Conservation (phyloP, 64 coral and sea anemone genomes). For the Montipora foliosa region DNA sequence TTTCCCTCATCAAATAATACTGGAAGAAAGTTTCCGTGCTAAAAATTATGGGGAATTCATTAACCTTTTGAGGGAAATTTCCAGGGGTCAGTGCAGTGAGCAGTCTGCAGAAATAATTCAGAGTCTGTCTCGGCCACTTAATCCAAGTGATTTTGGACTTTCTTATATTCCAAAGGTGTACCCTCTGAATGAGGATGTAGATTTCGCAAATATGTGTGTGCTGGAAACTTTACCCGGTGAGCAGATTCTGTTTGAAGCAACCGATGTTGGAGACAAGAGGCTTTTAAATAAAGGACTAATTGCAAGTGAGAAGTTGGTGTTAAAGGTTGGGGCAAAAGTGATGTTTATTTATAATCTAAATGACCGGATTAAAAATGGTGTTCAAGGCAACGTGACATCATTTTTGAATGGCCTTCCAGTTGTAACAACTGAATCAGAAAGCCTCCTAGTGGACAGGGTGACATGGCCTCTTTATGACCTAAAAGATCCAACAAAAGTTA, state of each 20-base stretch:
- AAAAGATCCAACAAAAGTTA: neutral
- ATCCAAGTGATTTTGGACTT: slow-evolving; percentile 6
- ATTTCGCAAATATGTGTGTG: neutral
- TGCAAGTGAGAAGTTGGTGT: slow-evolving; percentile 1
- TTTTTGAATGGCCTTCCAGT: slow-evolving; percentile 30
- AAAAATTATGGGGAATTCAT: slow-evolving; percentile 16
- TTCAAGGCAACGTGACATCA: slow-evolving; percentile 27
- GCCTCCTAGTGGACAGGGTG: slow-evolving; percentile 1
- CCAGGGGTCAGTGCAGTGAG: neutral
- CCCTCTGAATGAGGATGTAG: slow-evolving; percentile 36
- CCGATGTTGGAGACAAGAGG: slow-evolving; percentile 13
- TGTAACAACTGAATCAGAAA: neutral
- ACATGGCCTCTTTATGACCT: slow-evolving; percentile 43
- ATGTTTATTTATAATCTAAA: slow-evolving; percentile 42
- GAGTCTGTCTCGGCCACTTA: neutral
- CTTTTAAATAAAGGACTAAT: slow-evolving; percentile 6
- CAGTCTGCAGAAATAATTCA: neutral
- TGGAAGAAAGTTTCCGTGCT: slow-evolving; percentile 13
- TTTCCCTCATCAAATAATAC: slow-evolving; percentile 31
- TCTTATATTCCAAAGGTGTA: neutral
- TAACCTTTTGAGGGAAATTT: neutral
- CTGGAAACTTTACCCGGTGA: neutral
- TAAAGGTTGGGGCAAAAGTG: slow-evolving; percentile 14
- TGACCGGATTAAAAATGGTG: slow-evolving; percentile 55
- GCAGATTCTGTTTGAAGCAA: neutral